Conservation (phyloP, 2,888 invertebrate genomes). For the Agriopis marginaria region DNA sequence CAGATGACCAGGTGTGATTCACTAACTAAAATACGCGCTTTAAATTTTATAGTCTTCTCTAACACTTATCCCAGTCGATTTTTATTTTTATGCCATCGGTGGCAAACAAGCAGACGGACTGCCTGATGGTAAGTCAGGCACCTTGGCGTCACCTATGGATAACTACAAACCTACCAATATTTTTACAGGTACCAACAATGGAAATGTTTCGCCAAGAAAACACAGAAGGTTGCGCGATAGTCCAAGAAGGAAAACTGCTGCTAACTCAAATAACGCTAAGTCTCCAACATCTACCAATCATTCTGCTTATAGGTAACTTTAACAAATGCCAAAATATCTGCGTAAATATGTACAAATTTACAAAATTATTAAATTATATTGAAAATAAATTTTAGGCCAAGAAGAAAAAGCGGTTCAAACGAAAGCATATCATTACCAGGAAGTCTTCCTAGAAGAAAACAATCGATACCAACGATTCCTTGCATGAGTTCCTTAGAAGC, state of each 20-base stretch:
- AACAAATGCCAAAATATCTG: not conserved
- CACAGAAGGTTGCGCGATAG: conserved; percentile 88
- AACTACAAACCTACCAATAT: conserved; percentile 4
- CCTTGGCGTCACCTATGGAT: too few relatives aligned
- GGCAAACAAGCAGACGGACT: too few relatives aligned
- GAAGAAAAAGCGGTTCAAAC: conserved; percentile 84
- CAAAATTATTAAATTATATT: not conserved
- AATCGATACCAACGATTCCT: conserved; percentile 82
- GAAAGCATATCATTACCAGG: conserved; percentile 89
- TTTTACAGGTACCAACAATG: conserved; percentile 71
- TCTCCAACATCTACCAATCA: conserved; percentile 82
- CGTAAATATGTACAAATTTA: not conserved
- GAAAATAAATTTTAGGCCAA: conserved; percentile 61
- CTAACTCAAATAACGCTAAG: conserved; percentile 82
- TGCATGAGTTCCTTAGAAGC: conserved; percentile 82
- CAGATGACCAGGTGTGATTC: too few relatives aligned
- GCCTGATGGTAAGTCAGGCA: too few relatives aligned
- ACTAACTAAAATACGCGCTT: too few relatives aligned
- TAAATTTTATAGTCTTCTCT: too few relatives aligned
- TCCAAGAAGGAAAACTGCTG: conserved; percentile 88
- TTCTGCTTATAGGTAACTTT: conserved; percentile 74
- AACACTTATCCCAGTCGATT: too few relatives aligned
- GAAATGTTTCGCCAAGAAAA: conserved; percentile 86
- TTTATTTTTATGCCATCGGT: too few relatives aligned
- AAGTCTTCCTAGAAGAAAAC: conserved; percentile 87